Conservation (phyloP, 2,888 invertebrate species). For the Melanchra persicariae region DNA sequence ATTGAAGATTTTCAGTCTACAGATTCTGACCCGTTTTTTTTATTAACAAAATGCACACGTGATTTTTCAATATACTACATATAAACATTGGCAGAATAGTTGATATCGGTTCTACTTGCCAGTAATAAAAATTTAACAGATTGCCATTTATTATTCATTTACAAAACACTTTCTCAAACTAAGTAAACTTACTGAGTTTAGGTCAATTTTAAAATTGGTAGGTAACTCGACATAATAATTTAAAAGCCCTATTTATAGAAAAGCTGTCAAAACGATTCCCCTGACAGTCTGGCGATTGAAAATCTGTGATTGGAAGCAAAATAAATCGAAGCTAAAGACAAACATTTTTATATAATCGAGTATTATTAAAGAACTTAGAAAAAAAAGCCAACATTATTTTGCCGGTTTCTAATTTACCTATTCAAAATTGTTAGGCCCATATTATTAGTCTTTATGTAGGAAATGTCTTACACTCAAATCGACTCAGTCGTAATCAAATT, state of each 20-base stretch:
- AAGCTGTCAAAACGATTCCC: slow-evolving; percentile 43
- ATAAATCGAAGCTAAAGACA: not conserved
- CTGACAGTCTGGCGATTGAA: slow-evolving; percentile 19
- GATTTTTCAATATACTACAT: too few species aligned
- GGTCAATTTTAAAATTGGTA: not conserved
- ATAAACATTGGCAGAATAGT: too few species aligned
- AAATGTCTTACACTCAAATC: too few species aligned
- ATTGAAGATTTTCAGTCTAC: too few species aligned
- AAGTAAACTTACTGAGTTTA: not conserved
- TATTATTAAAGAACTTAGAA: not conserved
- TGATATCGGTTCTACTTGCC: too few species aligned
- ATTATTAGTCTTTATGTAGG: not conserved
- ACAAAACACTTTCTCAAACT: not conserved
- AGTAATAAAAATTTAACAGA: too few species aligned
- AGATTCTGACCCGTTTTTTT: too few species aligned
- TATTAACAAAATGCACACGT: too few species aligned
- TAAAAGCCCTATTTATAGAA: slow-evolving; percentile 13
- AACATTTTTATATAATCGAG: not conserved
- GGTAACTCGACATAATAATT: not conserved
- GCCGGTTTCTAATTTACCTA: too few species aligned
- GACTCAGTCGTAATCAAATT: too few species aligned
- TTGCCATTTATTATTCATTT: not conserved
- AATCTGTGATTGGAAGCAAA: not conserved
- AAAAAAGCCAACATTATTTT: too few species aligned
- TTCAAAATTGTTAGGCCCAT: not conserved